A percentile compares a stretch with the other conserved stretches of the same genome.
phyloP scores from a whole-genome alignment of 1,140 invertebrate species.

The Drosophila mojavensis region DNA sequence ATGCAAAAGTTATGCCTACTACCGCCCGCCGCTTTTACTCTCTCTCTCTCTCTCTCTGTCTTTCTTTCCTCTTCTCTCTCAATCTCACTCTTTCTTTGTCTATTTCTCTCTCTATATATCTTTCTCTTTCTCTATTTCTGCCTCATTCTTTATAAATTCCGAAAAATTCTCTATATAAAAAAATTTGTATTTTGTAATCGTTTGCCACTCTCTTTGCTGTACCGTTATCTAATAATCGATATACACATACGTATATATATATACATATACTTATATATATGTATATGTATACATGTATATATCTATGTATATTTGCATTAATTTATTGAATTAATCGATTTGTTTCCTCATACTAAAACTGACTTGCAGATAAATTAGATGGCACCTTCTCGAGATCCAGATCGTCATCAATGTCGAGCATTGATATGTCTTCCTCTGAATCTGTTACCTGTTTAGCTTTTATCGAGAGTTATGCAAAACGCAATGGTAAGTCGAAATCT shows the following conservation, averaged over 20 bases:
- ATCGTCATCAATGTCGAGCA: constrained; percentile 98
- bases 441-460: constrained; percentile 98
- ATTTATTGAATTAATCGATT: constrained; percentile 14
- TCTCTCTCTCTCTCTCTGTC: constrained; percentile 57
- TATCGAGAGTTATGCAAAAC: constrained; percentile 97
- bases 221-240: constrained; percentile 20
- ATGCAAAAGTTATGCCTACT: constrained; percentile 77
- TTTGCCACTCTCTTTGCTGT: constrained; percentile 48
- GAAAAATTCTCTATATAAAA: constrained; percentile 44
- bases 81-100: constrained; percentile 13
- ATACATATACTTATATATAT: constrained; percentile 1
- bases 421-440: constrained; percentile 98
- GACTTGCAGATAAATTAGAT: constrained; percentile 94
- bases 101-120: constrained; percentile 29
- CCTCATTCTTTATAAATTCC: constrained; percentile 40
- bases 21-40: constrained; percentile 77
- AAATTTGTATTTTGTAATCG: constrained; percentile 44
- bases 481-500: constrained; percentile 89
- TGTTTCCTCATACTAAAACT: constrained; percentile 28
- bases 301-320: background rate
- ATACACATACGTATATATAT: constrained; percentile 1
- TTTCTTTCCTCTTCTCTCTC: constrained; percentile 30
- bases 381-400: constrained; percentile 97
- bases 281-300: background rate
- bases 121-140: constrained; percentile 47